Conservation (phyloP, 2,113 vertebrate species). For the Marmota monax region DNA sequence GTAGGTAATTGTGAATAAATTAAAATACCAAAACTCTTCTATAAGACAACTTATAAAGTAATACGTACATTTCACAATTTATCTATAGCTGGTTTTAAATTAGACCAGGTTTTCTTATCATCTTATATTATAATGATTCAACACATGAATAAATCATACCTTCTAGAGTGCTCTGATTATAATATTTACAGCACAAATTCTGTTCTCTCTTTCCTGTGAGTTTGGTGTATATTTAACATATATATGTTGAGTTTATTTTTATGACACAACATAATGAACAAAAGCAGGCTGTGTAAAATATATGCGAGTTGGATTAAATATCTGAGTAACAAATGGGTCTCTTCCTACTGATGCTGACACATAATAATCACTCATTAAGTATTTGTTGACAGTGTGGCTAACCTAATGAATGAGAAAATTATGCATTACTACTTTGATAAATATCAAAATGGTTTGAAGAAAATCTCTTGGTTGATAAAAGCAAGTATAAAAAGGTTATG, state of each 20-base stretch:
- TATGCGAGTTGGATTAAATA: constrained; percentile 39
- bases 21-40: not conserved
- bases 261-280: not conserved
- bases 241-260: constrained; percentile 31
- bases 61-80: not conserved
- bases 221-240: not conserved
- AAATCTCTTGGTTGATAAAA: not conserved
- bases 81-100: not conserved
- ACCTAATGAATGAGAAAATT: constrained; percentile 19
- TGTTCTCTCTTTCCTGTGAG: constrained; percentile 27
- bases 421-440: not conserved
- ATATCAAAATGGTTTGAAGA: constrained; percentile 17
- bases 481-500: constrained; percentile 16
- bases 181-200: not conserved
- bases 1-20: not conserved
- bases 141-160: not conserved
- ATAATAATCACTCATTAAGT: not conserved
- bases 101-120: not conserved
- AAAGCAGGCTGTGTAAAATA: not conserved
- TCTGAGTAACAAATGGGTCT: not conserved
- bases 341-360: not conserved
- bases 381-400: not conserved
- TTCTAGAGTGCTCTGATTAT: constrained; percentile 12
- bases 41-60: constrained; percentile 29
- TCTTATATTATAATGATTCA: not conserved